Evolutionary conservation across 2,888 invertebrate genomes (phyloP), one percentile per base, ranked within the genome.

Genomic region (Tryphoninae sp.): DNA sequence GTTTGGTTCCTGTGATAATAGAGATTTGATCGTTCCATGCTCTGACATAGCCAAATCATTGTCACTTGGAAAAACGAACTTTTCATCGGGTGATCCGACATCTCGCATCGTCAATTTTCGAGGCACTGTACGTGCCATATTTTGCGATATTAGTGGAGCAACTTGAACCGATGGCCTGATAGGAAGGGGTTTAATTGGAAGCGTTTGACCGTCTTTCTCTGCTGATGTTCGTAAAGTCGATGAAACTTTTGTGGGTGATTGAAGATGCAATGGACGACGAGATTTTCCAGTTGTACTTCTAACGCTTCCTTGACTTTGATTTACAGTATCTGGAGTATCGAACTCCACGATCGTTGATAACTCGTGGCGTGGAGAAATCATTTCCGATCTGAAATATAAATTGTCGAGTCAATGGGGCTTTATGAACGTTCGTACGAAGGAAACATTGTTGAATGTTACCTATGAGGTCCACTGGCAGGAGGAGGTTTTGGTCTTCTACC

Each of bases 281-380:
- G 75, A 80, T 65, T 83, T 86, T 61, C 80, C 83, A 6, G 69
- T 80, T 6, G 89, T 87, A 65, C 87, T 91, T 78, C 69, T 87
- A 1, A 65, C 74, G 23, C 86, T 88, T 9, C 67, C 76, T 23
- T 88, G 88, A 85, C 87, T 89, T 73, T 87, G 89, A 62, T 88
- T 92, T 0, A 93, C 92, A 75, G 95, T 94, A 85, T 93, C 93
- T 0, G 95, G 95, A 0, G 95, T 95, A 84, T 95, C 95, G 2
- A 95, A 94, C 91, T 95, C 95, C 0, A 94, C 91, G 59, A 95
- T 95, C 1, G 95, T 95, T 7, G 95, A 95, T 59, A 95, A 90
- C 89, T 95, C 95, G 86, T 95, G 95, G 16, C 85, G 88, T 0
- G 89, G 86, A 16, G 89, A 88, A 65, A 84, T 85, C 3, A 87